A percentile compares a stretch with the other conserved stretches of the same genome.
phyloP scores from a whole-genome alignment of 2,113 vertebrate genomes.

The Gobio gobio region DNA sequence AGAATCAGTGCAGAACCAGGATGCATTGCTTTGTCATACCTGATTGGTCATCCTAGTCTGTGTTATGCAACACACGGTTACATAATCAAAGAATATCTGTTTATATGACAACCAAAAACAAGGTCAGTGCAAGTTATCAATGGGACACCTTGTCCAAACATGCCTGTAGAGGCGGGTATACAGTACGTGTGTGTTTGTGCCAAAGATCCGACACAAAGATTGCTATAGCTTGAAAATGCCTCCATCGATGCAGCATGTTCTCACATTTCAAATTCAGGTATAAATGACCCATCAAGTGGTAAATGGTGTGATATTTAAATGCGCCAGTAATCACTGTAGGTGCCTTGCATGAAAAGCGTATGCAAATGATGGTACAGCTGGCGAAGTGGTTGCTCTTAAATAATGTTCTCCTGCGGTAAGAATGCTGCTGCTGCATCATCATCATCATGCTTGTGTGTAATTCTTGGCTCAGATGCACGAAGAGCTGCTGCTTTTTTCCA shows the following conservation, averaged over 20 bases:
- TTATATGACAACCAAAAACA: slow-evolving; percentile 35
- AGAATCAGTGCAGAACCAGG: not conserved
- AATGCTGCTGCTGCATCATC: slow-evolving; percentile 17
- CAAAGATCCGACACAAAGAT: not conserved
- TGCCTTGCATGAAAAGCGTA: slow-evolving; percentile 16
- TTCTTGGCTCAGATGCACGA: not conserved
- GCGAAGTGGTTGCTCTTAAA: not conserved
- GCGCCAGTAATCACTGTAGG: not conserved
- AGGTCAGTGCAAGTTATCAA: slow-evolving; percentile 24
- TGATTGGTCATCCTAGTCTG: slow-evolving; percentile 28
- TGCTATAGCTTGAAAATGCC: not conserved
- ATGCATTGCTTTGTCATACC: slow-evolving; percentile 6
- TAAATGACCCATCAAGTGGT: not conserved
- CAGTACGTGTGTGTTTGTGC: not conserved
- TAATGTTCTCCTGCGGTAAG: not conserved
- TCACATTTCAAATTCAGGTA: not conserved
- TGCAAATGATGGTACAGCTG: not conserved
- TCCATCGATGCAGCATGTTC: not conserved
- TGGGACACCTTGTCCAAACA: slow-evolving; percentile 5
- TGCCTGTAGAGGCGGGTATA: not conserved
- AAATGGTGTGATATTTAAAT: slow-evolving; percentile 1
- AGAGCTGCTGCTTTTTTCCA: not conserved
- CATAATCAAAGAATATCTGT: slow-evolving; percentile 34
- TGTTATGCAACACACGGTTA: slow-evolving; percentile 31
- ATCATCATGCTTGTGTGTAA: not conserved